Base-by-base conservation (phyloP, 2,797 vertebrate genomes). In the Eidolon dupreanum region DNA sequence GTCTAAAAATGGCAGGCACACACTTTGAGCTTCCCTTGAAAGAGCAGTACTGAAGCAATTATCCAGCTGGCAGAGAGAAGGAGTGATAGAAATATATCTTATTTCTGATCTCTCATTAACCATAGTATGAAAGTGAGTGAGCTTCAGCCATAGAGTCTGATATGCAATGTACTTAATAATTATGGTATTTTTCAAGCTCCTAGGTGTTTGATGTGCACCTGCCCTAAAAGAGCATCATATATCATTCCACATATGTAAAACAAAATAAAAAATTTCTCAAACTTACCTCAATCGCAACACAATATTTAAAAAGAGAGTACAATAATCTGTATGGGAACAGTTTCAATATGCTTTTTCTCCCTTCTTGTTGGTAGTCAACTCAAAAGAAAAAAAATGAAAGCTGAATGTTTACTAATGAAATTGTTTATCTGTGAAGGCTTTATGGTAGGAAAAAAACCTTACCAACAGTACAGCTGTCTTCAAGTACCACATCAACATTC, bases 401-500 rank as follows among this genome's bases (percentile, higher is more conserved):
- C 53, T 46, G 17, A 86, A 74, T 49, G 12, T 92, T 66, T 94
- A 77, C 78, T 93, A 95, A 46, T 36, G 15, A 20, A 87, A 74
- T 31, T 85, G 53, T 43, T 90, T 70, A 75, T 61, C 82, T 95
- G 38, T 59, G 28, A 95, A 86, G 70, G 38, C 41, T 95, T 88
- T 70, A 96, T 43, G 17, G 15, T 96, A 91, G 46, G 94, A 77
- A 92, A 61, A 61, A 97, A 97, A 95, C 55, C 99, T 99, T 99
- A 99, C 99, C 99, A n/a, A 99, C 99, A 98, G 99, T 98, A 98
- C 99, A 99, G 98, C 98, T 99, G 97, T 99, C 99, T 98, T 99
- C 99, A 96, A 99, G 98, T 95, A 99, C 99, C 97, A 99, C 99
- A 97, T 99, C 99, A 97, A 99, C 99, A 63, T 99, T 98, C 97